A percentile compares a stretch with the other conserved stretches of the same genome.
These are phyloP conservation scores for Drosophila pseudoananassae DNA, from an alignment of 1,140 invertebrate genomes.

Conservation along the genomic window DNA sequence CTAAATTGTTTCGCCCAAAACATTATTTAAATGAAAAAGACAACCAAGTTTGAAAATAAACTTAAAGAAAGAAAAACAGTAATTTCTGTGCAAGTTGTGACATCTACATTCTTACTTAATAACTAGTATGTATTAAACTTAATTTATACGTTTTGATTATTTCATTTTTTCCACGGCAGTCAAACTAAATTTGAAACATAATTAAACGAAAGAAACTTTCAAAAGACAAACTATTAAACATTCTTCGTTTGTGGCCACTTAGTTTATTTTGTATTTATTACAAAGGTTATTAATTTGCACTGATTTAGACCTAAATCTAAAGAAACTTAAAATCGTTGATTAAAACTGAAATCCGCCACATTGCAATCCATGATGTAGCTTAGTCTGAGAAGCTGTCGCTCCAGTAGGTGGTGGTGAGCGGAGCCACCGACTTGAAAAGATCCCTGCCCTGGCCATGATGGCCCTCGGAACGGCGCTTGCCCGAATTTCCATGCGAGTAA, in stretches of 20 bases:
- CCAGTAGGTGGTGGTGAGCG: slow-evolving; percentile 84
- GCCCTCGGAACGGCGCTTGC: slow-evolving; percentile 38
- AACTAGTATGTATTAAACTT: background rate
- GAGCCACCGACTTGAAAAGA: slow-evolving; percentile 84
- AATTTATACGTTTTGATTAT: background rate
- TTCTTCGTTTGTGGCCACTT: slow-evolving; percentile 3
- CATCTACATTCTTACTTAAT: background rate
- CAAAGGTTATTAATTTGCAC: slow-evolving; percentile 51
- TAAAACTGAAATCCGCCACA: slow-evolving; percentile 15
- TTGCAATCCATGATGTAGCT: background rate
- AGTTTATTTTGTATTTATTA: slow-evolving; percentile 46
- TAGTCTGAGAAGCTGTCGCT: slow-evolving; percentile 85
- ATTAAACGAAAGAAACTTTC: background rate
- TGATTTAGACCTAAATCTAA: slow-evolving; percentile 33
- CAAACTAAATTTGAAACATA: background rate
- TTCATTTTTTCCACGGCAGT: no score
- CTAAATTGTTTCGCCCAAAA: no score
- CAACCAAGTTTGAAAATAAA: background rate
- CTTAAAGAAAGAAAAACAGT: background rate
- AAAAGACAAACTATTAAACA: background rate
- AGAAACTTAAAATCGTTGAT: slow-evolving; percentile 47
- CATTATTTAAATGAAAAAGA: no score
- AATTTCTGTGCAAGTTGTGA: background rate
- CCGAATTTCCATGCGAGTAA: slow-evolving; percentile 23
- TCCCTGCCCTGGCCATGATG: slow-evolving; percentile 69